Evolutionary conservation across 2,113 vertebrate species (phyloP).

Genomic region (Odontophorus gujanensis): DNA sequence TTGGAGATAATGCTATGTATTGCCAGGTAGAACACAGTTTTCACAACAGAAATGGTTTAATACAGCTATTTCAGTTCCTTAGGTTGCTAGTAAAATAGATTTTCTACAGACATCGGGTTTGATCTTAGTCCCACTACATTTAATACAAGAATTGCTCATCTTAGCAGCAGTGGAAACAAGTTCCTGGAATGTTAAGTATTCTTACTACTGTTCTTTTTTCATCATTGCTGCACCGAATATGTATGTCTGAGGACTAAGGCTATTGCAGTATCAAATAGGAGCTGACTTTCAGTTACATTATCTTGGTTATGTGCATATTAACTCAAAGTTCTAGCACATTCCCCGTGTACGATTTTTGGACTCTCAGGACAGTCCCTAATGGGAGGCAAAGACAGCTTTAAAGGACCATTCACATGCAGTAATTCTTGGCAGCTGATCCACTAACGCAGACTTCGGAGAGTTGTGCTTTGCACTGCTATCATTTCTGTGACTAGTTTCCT

Average conservation of each 20-base stretch:
- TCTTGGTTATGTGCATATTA: background rate
- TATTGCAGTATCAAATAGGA: background rate
- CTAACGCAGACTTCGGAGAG: background rate
- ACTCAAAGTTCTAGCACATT: background rate
- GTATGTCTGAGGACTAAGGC: background rate
- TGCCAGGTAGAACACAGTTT: background rate
- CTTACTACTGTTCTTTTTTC: background rate
- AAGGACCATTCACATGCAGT: background rate
- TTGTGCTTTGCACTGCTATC: background rate
- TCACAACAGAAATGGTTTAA: background rate
- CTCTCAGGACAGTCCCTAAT: background rate
- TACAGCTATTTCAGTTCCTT: background rate
- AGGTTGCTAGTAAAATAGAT: background rate
- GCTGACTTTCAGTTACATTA: background rate
- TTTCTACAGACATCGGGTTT: background rate
- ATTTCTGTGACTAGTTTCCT: background rate
- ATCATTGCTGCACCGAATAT: background rate
- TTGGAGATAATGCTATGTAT: background rate
- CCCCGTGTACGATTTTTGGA: background rate
- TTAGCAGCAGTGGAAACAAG: background rate
- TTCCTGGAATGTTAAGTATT: background rate
- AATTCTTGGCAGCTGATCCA: slow-evolving; percentile 25
- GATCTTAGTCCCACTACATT: background rate
- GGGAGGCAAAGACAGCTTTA: slow-evolving; percentile 2
- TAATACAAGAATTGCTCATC: background rate